phyloP scores from a whole-genome alignment of 2,113 vertebrate species.

The Microcebus ravelobensis region DNA sequence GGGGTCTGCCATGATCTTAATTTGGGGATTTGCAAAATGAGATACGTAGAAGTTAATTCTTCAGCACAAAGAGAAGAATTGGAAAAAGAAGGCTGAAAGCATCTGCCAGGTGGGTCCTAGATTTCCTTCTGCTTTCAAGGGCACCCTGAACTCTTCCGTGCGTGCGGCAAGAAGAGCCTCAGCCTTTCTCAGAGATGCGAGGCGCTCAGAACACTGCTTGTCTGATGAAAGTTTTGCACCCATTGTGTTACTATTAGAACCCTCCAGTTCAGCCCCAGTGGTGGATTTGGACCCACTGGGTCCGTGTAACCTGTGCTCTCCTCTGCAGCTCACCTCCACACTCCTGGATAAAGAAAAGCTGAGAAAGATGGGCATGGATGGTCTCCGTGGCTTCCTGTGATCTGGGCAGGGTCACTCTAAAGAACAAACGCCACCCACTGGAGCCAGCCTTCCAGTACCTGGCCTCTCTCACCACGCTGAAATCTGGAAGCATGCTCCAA shows the following conservation, averaged over 20 bases:
- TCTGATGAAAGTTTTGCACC: neutral
- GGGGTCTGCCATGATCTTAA: neutral
- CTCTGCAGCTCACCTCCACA: neutral
- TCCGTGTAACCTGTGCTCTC: neutral
- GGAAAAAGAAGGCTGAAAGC: neutral
- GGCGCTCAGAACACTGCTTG: neutral
- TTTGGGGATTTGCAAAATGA: neutral
- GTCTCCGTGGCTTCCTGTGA: neutral
- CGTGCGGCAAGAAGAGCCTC: neutral
- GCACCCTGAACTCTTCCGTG: neutral
- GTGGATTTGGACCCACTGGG: neutral
- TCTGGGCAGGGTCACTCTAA: neutral
- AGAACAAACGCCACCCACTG: neutral
- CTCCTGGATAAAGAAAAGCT: neutral
- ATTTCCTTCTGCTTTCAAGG: neutral
- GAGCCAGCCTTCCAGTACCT: neutral
- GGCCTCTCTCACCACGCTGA: neutral
- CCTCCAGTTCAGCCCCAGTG: neutral
- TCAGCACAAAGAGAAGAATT: neutral
- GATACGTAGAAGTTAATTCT: neutral
- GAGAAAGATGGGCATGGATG: neutral
- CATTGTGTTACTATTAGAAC: neutral
- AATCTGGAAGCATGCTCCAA: neutral
- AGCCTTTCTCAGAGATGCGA: neutral
- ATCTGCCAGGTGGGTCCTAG: neutral